Percentiles rank a stretch among this genome's conserved stretches.
These are phyloP conservation scores for Macrobrachium nipponense DNA, from an alignment of 1,140 invertebrate species.

Conservation along the genomic window DNA sequence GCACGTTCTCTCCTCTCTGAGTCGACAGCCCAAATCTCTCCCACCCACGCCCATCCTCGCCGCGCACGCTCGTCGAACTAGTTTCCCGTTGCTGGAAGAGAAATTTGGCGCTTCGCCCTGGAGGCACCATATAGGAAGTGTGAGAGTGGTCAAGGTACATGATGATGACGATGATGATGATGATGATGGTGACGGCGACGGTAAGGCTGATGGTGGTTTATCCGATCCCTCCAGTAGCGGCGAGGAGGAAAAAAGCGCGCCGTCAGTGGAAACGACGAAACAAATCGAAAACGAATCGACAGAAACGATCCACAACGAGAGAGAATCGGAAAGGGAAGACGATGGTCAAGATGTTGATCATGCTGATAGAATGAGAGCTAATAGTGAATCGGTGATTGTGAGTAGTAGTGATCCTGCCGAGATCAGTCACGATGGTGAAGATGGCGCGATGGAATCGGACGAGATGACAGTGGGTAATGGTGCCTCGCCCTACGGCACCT, in stretches of 20 bases:
- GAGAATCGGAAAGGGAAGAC: background rate
- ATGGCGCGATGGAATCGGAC: background rate
- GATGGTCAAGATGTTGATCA: background rate
- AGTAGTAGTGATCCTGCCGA: background rate
- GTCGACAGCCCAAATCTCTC: constrained; percentile 47
- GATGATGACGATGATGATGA: background rate
- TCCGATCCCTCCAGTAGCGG: constrained; percentile 3
- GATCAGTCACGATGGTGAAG: background rate
- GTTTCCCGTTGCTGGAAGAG: constrained; percentile 4
- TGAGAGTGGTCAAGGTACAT: constrained; percentile 16
- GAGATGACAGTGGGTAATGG: constrained; percentile 21
- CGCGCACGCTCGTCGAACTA: constrained; percentile 8
- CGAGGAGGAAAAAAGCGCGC: background rate
- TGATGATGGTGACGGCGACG: no score
- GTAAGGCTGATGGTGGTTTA: background rate
- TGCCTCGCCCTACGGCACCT: constrained; percentile 53
- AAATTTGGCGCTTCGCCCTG: background rate
- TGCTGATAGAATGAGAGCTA: background rate
- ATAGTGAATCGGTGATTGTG: background rate
- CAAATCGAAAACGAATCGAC: no score
- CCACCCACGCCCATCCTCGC: constrained; percentile 37
- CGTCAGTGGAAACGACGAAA: background rate
- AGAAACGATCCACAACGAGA: background rate
- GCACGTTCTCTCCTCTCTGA: constrained; percentile 39
- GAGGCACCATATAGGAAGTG: constrained; percentile 17